Evolutionary conservation across 1,140 invertebrate genomes (phyloP), one percentile per base, ranked within the genome.

Genomic region (Acromyrmex heyeri): DNA sequence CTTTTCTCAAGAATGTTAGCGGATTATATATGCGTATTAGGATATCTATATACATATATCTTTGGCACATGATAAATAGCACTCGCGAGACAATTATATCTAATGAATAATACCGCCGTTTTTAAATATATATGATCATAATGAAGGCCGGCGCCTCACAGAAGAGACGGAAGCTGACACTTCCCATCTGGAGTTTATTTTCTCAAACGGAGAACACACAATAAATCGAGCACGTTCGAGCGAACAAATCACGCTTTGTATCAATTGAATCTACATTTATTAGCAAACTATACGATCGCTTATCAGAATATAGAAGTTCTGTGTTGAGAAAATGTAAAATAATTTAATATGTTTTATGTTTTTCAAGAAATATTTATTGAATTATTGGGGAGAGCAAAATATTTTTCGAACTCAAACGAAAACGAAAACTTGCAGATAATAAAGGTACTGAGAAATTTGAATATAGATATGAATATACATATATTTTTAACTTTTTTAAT

Each of bases 121-220:
- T 24, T 73, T 44, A 50, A 82, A 82, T 82, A 16, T 12, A 72
- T 30, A 73, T 73, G 72, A 82, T 72, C 3, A 67, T 48, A 73
- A 73, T 18, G 67, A 82, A 48, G 72, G 34, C 34, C 24, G 59
- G n/a, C 38, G 10, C 48, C 53, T 59, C 59, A 21, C 65, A 21
- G 72, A 30, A 53, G 64, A 86, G 5, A 14, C 57, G 61, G 34
- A 89, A 83, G 67, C 16, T 30, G 53, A 87, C 18, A 64, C 44
- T 73, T 87, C 12, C 53, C 78, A 87, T 87, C 48, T 89, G 87
- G 34, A 59, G 67, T 87, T 85, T 90, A 87, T 90, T 90, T 89
- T 89, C 67, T 48, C 48, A 86, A 27, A 12, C 16, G 38, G 61
- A 86, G 73, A 30, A 55, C 53, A 34, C 10, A 30, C 64, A 38